Percentiles rank a stretch among this genome's conserved stretches.
Evolutionary conservation across 2,888 invertebrate genomes (phyloP).

Genomic region (Drosophila picticornis): DNA sequence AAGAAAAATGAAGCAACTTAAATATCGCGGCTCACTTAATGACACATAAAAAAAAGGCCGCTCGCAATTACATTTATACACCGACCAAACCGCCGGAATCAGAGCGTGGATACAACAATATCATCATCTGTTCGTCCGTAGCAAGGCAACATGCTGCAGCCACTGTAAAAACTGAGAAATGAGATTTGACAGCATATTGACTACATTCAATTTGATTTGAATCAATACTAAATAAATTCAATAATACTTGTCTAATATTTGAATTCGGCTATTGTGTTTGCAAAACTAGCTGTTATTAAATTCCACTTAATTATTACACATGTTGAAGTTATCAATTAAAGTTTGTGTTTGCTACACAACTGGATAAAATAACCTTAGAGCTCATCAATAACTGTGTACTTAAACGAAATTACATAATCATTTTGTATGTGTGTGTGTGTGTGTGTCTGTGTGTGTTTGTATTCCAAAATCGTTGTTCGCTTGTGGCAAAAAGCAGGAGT

Average conservation of each 20-base stretch:
- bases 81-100: neutral
- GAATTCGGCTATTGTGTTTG: neutral
- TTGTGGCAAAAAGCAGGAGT: constrained; percentile 5
- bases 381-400: neutral
- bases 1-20: no score
- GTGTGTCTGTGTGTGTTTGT: neutral
- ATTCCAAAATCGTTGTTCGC: neutral
- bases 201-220: neutral
- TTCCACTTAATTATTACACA: neutral
- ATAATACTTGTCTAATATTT: neutral
- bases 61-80: neutral
- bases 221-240: neutral
- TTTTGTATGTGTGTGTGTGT: neutral
- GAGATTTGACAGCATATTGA: neutral
- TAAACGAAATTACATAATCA: neutral
- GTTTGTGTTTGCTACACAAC: neutral
- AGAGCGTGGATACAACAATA: neutral
- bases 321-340: neutral
- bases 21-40: neutral
- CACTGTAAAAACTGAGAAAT: neutral
- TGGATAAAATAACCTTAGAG: neutral
- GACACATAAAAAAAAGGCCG: neutral
- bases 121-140: neutral
- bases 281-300: neutral
- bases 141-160: no score